Evolutionary conservation across 1,140 invertebrate genomes (phyloP).

Genomic region (Leptoteleia sp.): DNA sequence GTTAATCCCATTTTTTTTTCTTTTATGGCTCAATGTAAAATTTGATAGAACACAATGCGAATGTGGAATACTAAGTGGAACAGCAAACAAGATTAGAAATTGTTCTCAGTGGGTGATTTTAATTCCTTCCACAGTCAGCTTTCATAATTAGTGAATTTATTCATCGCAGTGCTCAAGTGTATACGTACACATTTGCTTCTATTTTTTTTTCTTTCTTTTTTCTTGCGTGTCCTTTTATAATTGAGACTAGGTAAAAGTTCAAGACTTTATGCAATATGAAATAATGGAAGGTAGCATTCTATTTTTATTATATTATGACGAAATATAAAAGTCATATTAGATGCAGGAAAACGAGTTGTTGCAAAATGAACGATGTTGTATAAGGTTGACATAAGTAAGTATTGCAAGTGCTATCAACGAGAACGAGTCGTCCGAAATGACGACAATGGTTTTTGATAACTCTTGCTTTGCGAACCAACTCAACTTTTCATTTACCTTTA

Average conservation of each 20-base stretch:
- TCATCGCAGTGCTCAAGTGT: slow-evolving; percentile 14
- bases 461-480: too few relatives aligned
- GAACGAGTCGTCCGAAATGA: slow-evolving; percentile 30
- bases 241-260: slow-evolving; percentile 55
- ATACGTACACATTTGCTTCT: background rate
- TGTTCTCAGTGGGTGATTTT: background rate
- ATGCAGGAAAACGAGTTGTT: slow-evolving; percentile 56
- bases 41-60: too few relatives aligned
- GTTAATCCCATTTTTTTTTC: too few relatives aligned
- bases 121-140: background rate
- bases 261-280: slow-evolving; percentile 59
- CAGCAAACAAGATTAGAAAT: too few relatives aligned
- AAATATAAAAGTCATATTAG: slow-evolving; percentile 57
- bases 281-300: slow-evolving; percentile 49
- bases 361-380: slow-evolving; percentile 54
- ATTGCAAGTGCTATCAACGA: slow-evolving; percentile 13
- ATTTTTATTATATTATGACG: slow-evolving; percentile 62
- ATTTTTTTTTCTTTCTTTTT: slow-evolving; percentile 27
- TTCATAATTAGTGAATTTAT: slow-evolving; percentile 44
- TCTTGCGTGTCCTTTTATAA: slow-evolving; percentile 41
- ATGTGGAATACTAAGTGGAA: too few relatives aligned
- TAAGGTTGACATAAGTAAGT: slow-evolving; percentile 32
- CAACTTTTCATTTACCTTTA: too few relatives aligned
- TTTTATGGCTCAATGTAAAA: too few relatives aligned
- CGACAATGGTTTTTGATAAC: slow-evolving; percentile 31